Evolutionary conservation across 2,797 vertebrate species (phyloP).

Genomic region (Cuniculus paca): DNA sequence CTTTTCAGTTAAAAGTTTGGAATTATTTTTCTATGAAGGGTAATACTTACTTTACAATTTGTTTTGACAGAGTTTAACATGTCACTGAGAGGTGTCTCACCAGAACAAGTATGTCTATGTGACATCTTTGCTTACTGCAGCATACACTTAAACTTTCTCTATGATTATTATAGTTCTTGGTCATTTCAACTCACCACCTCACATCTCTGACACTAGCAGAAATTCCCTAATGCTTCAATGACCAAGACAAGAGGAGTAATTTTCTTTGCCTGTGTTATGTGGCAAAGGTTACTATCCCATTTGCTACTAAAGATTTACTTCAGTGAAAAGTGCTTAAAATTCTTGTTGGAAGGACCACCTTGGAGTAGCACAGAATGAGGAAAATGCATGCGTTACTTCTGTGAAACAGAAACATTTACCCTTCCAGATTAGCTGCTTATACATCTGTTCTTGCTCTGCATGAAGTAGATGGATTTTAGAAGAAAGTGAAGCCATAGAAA

Average conservation of each 20-base stretch:
- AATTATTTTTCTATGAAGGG: not conserved
- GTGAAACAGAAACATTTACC: not conserved
- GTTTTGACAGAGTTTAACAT: not conserved
- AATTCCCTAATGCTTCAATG: conserved; percentile 9
- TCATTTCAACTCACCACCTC: not conserved
- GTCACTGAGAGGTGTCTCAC: not conserved
- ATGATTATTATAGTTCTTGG: not conserved
- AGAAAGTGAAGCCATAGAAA: not conserved
- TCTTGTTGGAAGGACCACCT: not conserved
- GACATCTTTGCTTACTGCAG: conserved; percentile 22
- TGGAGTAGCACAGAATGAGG: not conserved
- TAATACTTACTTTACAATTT: not conserved
- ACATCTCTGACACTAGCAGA: not conserved
- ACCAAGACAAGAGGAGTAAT: not conserved
- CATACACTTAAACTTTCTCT: not conserved
- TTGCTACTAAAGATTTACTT: conserved; percentile 13
- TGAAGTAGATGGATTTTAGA: not conserved
- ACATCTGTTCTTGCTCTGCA: not conserved
- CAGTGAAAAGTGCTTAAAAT: not conserved
- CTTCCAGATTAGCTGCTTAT: not conserved
- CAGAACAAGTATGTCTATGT: not conserved
- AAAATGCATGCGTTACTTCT: not conserved
- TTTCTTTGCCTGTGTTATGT: conserved; percentile 24
- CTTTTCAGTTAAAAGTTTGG: conserved; percentile 1
- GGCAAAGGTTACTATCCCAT: conserved; percentile 31